Evolutionary conservation across 2,888 invertebrate species (phyloP).

Genomic region (Bibio marci): DNA sequence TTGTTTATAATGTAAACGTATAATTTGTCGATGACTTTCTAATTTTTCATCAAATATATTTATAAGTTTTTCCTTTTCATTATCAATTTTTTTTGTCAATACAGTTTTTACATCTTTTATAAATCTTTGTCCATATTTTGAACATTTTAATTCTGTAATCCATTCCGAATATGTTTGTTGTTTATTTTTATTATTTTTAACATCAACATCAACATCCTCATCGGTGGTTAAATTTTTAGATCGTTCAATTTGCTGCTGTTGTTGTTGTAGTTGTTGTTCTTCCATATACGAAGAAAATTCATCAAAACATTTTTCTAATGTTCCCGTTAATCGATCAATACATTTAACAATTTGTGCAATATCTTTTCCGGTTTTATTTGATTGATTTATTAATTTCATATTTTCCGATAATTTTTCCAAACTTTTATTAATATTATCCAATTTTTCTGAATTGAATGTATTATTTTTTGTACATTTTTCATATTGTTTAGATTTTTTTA

Average conservation of each 20-base stretch:
- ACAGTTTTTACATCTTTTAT: slow-evolving; percentile 21
- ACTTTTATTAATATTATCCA: slow-evolving; percentile 14
- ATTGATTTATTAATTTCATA: slow-evolving; percentile 13
- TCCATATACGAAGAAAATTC: slow-evolving; percentile 17
- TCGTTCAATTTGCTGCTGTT: too few species aligned
- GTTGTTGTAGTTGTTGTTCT: too few species aligned
- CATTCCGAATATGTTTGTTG: too few species aligned
- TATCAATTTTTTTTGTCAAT: slow-evolving; percentile 18
- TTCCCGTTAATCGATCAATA: slow-evolving; percentile 15
- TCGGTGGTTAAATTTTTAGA: not conserved
- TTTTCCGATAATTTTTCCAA: slow-evolving; percentile 17
- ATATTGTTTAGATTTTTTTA: slow-evolving; percentile 9
- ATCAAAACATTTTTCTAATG: slow-evolving; percentile 17
- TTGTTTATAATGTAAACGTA: slow-evolving; percentile 20
- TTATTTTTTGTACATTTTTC: not conserved
- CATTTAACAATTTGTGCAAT: slow-evolving; percentile 14
- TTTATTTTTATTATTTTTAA: not conserved
- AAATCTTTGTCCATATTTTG: slow-evolving; percentile 21
- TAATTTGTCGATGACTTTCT: slow-evolving; percentile 19
- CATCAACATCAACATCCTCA: too few species aligned
- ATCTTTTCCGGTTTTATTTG: slow-evolving; percentile 15
- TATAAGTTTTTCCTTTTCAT: slow-evolving; percentile 18
- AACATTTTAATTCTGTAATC: slow-evolving; percentile 23
- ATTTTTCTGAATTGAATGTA: slow-evolving; percentile 3
- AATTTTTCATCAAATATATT: slow-evolving; percentile 18